Evolutionary conservation across 2,113 vertebrate genomes (phyloP).

Genomic region (Colinus virginianus): DNA sequence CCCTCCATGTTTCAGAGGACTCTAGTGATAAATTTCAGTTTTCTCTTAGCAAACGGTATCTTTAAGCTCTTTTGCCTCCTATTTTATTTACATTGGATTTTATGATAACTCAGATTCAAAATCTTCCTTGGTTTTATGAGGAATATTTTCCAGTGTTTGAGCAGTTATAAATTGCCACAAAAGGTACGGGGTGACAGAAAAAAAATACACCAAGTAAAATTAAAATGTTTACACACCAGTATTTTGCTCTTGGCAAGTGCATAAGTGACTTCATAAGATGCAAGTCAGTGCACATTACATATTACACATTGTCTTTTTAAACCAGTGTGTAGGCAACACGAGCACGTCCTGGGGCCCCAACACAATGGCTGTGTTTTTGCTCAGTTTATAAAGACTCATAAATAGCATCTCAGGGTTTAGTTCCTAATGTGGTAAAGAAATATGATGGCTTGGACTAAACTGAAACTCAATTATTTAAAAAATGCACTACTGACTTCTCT

Average conservation of each 20-base stretch:
- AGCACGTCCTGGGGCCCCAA: background rate
- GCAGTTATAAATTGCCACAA: slow-evolving; percentile 13
- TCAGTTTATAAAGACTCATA: slow-evolving; percentile 31
- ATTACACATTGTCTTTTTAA: slow-evolving; percentile 54
- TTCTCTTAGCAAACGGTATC: background rate
- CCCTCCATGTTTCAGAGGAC: background rate
- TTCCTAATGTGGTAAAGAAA: slow-evolving; percentile 47
- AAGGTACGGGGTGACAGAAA: slow-evolving; percentile 7
- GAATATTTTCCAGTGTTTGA: slow-evolving; percentile 29
- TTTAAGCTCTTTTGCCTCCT: background rate
- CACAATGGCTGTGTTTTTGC: background rate
- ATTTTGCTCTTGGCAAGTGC: slow-evolving; percentile 59
- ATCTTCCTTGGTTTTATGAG: background rate
- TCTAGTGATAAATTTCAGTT: background rate
- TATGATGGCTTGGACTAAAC: background rate
- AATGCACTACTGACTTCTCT: background rate
- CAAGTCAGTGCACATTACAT: slow-evolving; percentile 51
- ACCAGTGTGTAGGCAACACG: slow-evolving; percentile 12
- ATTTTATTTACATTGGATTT: slow-evolving; percentile 19
- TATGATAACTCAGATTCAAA: background rate
- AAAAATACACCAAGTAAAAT: slow-evolving; percentile 5
- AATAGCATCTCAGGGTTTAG: slow-evolving; percentile 34
- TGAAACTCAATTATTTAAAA: slow-evolving; percentile 28
- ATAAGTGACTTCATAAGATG: slow-evolving; percentile 46
- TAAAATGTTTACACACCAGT: slow-evolving; percentile 25